Evolutionary conservation across 2,113 vertebrate genomes (phyloP), one percentile per base, ranked within the genome.

Genomic region (Ciconia boyciana): DNA sequence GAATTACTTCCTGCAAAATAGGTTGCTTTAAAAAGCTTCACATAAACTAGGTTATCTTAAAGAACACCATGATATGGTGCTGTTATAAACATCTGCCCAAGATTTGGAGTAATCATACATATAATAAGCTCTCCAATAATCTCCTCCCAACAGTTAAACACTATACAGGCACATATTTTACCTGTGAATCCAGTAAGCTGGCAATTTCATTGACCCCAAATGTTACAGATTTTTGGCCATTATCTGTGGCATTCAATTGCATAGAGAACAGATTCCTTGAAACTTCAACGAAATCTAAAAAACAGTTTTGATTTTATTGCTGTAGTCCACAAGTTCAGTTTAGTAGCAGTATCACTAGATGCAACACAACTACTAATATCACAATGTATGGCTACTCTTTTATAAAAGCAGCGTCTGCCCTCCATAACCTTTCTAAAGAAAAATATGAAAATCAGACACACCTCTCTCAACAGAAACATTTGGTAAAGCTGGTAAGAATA

Each of bases 231-330:
- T 95, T 95, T 88, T 94, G 96, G 39, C 49, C 60, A 31, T 90
- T 54, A 49, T 74, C 94, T 69, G 93, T 43, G 66, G 98, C 97
- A 55, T 98, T 97, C 91, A 98, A 66, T 51, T 98, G 98, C 91
- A 98, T 46, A 78, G 93, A 96, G 93, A 99, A 98, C 44, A 99
- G 97, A 76, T 98, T 98, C 96, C 96, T 97, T 89, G 98, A 97
- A 96, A 98, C 96, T 48, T 95, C 97, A 95, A 99, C 71, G 32
- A 99, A 99, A 93, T 99, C 99, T 99, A 83, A 84, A 96, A 91
- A n/a, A 75, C 41, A 95, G 72, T 28, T 95, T 7, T 82, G 58
- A 41, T 71, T 77, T 83, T 83, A 55, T 58, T 92, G 68, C 16
- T 95, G 86, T 62, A 74, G n/a, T 34, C 8, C 52, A 16, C 31